Evolutionary conservation across 64 coral and sea anemone species (phyloP), one percentile per base, ranked within the genome.

Genomic region (Actinia tenebrosa): DNA sequence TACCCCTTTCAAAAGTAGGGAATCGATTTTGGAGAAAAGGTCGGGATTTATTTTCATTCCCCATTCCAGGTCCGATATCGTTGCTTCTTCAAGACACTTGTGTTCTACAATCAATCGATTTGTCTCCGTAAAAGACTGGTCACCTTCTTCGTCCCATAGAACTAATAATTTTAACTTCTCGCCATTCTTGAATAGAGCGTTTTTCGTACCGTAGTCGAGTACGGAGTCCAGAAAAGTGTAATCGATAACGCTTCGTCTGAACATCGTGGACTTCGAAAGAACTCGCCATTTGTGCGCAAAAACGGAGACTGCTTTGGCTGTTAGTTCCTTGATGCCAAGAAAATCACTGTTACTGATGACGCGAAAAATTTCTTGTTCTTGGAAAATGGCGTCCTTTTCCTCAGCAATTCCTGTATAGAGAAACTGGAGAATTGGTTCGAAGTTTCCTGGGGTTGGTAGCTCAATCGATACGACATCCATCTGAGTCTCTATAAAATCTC

Each of bases 281-380:
- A 95, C 75, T 91, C 94, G 94, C 97, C 97, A 99, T 19, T 79
- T 89, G 45, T 84, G 63, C 16, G 97, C 97, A 86, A 99, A 99
- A 7, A 86, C 88, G n/a, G 81, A 60, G 0, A 95, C 93, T 52
- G 97, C 93, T 53, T 84, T 88, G 15, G 50, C 63, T 10, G 89
- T 25, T 30, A 99, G 61, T 64, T 95, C 86, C 13, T 95, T 87
- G 22, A 99, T 88, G 37, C 97, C 97, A 45, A 99, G 83, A 59
- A 92, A 99, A 83, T 88, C 89, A 13, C 85, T 85, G 59, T 95
- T 99, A 77, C 95, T 89, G 30, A 99, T 95, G n/a, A 85, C 91
- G 47, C 79, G 90, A 66, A 99, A 99, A 66, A 99, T 93, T 83
- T 95, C 91, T 25, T 89, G 80, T 9, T 89, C 86, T 82, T 91